Evolutionary conservation across 1,140 invertebrate genomes (phyloP).

Genomic region (Leptonema lineaticorne): DNA sequence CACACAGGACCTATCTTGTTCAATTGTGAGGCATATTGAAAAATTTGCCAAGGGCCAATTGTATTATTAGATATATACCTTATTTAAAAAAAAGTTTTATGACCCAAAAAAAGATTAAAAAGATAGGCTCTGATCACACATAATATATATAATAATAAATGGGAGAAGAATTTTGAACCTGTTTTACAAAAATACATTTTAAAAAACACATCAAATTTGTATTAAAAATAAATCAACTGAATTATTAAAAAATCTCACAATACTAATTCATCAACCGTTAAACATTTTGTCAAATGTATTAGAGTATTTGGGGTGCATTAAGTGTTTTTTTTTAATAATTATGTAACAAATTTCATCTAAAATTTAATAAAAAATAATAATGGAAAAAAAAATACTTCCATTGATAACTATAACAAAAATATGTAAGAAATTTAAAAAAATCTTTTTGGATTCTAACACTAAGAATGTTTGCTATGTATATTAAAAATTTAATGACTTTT

Average conservation of each 20-base stretch:
- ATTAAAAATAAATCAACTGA: not conserved
- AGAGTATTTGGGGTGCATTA: not conserved
- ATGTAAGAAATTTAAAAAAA: too few relatives aligned
- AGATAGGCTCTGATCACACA: slow-evolving; percentile 18
- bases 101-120: not conserved
- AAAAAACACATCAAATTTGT: not conserved
- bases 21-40: not conserved
- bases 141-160: slow-evolving; percentile 14
- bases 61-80: not conserved
- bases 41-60: not conserved
- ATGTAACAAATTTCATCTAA: not conserved
- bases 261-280: not conserved
- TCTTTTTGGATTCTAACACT: too few relatives aligned
- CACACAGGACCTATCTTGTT: slow-evolving; percentile 17
- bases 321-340: not conserved
- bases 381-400: slow-evolving; percentile 30
- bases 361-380: not conserved
- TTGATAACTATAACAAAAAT: too few relatives aligned
- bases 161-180: slow-evolving; percentile 27
- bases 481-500: not conserved
- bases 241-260: not conserved
- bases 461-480: too few relatives aligned
- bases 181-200: slow-evolving; percentile 21
- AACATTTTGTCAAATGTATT: not conserved
- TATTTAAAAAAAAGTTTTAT: not conserved